These are phyloP conservation scores for Dallia pectoralis DNA, from an alignment of 2,797 vertebrate species.

Conservation along the genomic window DNA sequence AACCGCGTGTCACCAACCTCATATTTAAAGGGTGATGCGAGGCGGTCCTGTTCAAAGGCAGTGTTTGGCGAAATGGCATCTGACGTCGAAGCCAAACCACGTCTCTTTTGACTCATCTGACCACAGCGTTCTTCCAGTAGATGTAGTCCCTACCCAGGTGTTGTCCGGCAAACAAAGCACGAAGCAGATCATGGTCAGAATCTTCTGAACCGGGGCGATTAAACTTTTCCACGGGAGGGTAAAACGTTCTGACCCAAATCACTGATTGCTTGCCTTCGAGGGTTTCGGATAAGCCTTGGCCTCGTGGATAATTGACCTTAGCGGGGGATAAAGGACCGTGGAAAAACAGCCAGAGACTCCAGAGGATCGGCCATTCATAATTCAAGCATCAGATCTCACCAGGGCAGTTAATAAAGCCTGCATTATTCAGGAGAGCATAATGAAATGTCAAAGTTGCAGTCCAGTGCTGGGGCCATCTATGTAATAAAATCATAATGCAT, in stretches of 20 bases:
- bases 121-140: too few relatives aligned
- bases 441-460: slow-evolving; percentile 46
- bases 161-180: too few relatives aligned
- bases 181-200: background rate
- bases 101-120: too few relatives aligned
- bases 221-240: background rate
- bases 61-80: too few relatives aligned
- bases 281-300: background rate
- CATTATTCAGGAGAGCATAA: slow-evolving; percentile 52
- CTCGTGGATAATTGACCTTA: background rate
- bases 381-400: slow-evolving; percentile 39
- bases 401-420: slow-evolving; percentile 45
- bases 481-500: slow-evolving; percentile 33
- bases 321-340: slow-evolving; percentile 3
- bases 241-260: slow-evolving; percentile 1
- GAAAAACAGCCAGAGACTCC: slow-evolving; percentile 16
- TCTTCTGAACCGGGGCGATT: background rate
- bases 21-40: too few relatives aligned
- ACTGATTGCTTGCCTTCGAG: slow-evolving; percentile 13
- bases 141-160: too few relatives aligned
- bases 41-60: too few relatives aligned
- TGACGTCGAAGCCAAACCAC: too few relatives aligned
- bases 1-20: too few relatives aligned
- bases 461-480: slow-evolving; percentile 20
- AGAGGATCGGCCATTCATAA: slow-evolving; percentile 36